Conservation (phyloP, 2,113 vertebrate genomes). For the Todiramphus saurophagus region DNA sequence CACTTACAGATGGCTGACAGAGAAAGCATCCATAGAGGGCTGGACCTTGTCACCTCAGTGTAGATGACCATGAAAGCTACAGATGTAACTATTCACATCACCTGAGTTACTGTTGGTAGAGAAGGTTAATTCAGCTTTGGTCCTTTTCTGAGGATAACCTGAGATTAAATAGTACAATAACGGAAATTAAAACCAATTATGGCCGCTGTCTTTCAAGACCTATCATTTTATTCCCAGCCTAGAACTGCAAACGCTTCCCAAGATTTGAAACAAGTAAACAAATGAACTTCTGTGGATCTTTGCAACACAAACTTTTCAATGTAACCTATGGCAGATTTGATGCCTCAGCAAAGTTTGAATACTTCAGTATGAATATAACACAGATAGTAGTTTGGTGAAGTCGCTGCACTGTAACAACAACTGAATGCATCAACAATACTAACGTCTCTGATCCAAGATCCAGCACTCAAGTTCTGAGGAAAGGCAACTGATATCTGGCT, state of each 20-base stretch:
- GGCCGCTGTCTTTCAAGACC: not conserved
- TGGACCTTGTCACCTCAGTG: not conserved
- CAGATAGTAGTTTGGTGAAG: not conserved
- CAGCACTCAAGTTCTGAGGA: not conserved
- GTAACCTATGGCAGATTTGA: not conserved
- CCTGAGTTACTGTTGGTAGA: not conserved
- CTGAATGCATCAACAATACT: not conserved
- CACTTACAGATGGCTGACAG: not conserved
- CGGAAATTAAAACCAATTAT: not conserved
- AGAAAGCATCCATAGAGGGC: not conserved
- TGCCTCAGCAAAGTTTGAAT: not conserved
- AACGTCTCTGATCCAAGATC: not conserved
- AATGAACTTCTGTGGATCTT: not conserved
- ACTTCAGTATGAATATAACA: not conserved
- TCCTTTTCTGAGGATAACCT: not conserved
- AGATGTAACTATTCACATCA: not conserved
- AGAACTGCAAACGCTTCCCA: not conserved
- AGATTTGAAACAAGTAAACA: not conserved
- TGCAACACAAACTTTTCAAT: not conserved
- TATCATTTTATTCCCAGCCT: not conserved
- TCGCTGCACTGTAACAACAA: not conserved
- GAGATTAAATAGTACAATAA: not conserved
- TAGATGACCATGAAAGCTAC: not conserved
- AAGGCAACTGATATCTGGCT: not conserved
- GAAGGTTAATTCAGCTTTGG: not conserved